Base-by-base conservation (phyloP, 2,113 vertebrate genomes). In the Pipa parva region DNA sequence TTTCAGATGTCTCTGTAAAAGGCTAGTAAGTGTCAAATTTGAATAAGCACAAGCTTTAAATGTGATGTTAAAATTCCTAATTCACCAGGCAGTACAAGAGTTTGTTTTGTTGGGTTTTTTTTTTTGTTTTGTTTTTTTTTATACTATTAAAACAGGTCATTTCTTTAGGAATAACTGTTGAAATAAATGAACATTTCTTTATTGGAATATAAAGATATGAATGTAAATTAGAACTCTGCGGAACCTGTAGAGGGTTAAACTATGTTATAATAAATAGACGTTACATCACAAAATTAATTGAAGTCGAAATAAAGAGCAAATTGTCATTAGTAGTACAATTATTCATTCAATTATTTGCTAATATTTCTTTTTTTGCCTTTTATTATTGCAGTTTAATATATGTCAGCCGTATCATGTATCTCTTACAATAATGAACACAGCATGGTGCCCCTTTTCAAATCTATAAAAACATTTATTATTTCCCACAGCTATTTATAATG, bases 1-100 rank as follows among this genome's bases (percentile, higher is more conserved):
- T 70, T 36, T 54, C 66, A 61, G 66, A 70, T 21, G 31, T 42
- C 54, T 61, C 28, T 54, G 48, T 61, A 70, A 61, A 60, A 70
- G 36, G 51, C 57, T 51, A 29, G 48, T 61, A 61, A 61, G 54
- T 70, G 65, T 42, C 65, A 70, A 49, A 49, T 52, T 42, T 61
- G 58, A 54, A 59, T 61, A 70, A 54, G 58, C 46, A 61, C 57
- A 54, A 54, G 48, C 57, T 61, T 60, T 54, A 54, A 28, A 54
- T 61, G 7, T 70, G 20, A 45, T 61, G 39, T 54, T 46, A 42
- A 58, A 60, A 36, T 8, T 45, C 50, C 60, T 70, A 58, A 58
- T 58, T 36, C 25, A 21, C 15, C 2, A 13, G 48, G 33, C 26
- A 46, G 37, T 51, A 52, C 61, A 27, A 27, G 61, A 63, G n/a